Conservation (phyloP, 2,888 invertebrate genomes). For the Sussaba pulchella region DNA sequence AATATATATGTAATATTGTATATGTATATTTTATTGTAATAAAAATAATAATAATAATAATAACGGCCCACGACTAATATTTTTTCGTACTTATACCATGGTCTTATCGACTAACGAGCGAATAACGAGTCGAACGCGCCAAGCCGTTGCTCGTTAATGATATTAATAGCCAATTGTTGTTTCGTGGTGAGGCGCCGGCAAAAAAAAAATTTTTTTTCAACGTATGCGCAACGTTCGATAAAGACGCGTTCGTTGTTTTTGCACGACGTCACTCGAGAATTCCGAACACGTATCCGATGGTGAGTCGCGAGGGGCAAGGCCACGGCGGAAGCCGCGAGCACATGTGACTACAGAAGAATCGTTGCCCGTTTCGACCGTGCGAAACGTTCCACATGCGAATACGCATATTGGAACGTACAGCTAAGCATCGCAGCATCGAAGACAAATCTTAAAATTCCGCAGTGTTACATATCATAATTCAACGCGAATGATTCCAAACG, state of each 20-base stretch:
- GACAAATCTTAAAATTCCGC: too few relatives aligned
- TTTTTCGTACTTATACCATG: too few relatives aligned
- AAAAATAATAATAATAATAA: too few relatives aligned
- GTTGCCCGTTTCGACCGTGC: constrained; percentile 23
- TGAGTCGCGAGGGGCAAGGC: constrained; percentile 17
- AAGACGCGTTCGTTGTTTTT: constrained; percentile 23
- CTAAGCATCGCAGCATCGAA: too few relatives aligned
- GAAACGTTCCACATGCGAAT: constrained; percentile 15
- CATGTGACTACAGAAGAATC: not conserved
- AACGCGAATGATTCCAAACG: too few relatives aligned
- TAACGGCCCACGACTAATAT: too few relatives aligned
- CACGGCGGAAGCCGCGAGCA: not conserved
- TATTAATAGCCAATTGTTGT: constrained; percentile 56
- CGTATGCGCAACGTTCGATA: constrained; percentile 35
- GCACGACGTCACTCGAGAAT: constrained; percentile 30
- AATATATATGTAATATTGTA: too few relatives aligned
- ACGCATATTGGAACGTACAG: too few relatives aligned
- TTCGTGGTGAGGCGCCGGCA: constrained; percentile 14
- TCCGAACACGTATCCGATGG: constrained; percentile 50
- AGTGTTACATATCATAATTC: too few relatives aligned
- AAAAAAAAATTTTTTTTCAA: constrained; percentile 8
- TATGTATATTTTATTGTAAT: too few relatives aligned
- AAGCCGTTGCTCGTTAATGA: constrained; percentile 35
- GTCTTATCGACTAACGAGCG: not conserved
- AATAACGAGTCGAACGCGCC: constrained; percentile 19